These are phyloP conservation scores for Chrysochloris asiatica DNA, from an alignment of 2,113 vertebrate genomes.

Conservation along the genomic window DNA sequence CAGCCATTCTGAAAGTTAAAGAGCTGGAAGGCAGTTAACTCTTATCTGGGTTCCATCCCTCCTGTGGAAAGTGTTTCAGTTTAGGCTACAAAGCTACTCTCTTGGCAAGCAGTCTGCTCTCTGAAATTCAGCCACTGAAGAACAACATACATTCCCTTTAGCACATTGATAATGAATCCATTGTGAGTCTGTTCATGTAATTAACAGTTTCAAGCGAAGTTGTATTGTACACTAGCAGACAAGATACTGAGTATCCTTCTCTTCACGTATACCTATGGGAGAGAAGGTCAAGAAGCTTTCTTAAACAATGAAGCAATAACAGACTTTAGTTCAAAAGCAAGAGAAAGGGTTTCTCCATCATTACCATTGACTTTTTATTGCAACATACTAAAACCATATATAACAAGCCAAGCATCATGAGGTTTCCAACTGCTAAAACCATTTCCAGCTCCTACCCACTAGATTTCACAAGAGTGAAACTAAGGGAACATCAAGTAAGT, in stretches of 20 bases:
- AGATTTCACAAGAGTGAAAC: background rate
- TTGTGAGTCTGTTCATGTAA: too few relatives aligned
- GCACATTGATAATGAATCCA: rapidly evolving
- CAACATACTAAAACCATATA: background rate
- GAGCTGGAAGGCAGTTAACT: background rate
- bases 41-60: background rate
- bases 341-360: background rate
- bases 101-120: rapidly evolving
- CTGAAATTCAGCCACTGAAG: background rate
- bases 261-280: background rate
- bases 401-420: background rate
- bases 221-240: too few relatives aligned
- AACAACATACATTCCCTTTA: background rate
- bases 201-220: background rate
- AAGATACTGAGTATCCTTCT: background rate
- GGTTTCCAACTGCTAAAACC: background rate
- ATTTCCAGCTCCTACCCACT: background rate
- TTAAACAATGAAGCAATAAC: background rate
- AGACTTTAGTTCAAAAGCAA: background rate
- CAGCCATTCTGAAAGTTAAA: background rate
- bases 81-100: too few relatives aligned
- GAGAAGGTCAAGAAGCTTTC: background rate
- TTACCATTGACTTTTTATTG: too few relatives aligned
- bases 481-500: background rate
- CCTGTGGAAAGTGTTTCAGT: too few relatives aligned